These are phyloP conservation scores for Plectrocnemia conspersa DNA, from an alignment of 1,140 invertebrate genomes.

Conservation along the genomic window DNA sequence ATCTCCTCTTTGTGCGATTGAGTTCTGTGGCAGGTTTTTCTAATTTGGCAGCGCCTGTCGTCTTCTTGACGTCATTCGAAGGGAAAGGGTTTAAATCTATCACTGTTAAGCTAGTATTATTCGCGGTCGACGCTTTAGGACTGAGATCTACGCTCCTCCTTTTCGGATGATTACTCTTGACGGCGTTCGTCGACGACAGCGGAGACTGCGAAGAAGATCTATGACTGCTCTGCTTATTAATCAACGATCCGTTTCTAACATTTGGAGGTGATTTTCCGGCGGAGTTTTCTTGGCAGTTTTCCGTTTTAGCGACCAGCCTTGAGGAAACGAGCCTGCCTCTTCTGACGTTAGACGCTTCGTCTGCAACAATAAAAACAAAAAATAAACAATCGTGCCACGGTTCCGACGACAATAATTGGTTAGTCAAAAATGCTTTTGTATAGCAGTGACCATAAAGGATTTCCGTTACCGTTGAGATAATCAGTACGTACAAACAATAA, in stretches of 20 bases:
- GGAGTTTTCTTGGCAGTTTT: slow-evolving; percentile 12
- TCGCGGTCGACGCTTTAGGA: slow-evolving; percentile 7
- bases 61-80: not conserved
- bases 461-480: slow-evolving; percentile 6
- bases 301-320: slow-evolving; percentile 12
- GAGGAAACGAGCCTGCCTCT: slow-evolving; percentile 16
- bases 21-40: slow-evolving; percentile 13
- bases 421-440: not conserved
- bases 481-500: not conserved
- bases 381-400: not conserved
- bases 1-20: slow-evolving; percentile 29
- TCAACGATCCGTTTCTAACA: not conserved
- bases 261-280: slow-evolving; percentile 8
- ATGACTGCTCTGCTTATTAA: not conserved
- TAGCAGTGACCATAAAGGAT: slow-evolving; percentile 4
- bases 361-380: slow-evolving; percentile 20
- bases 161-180: slow-evolving; percentile 21
- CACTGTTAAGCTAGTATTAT: slow-evolving; percentile 1
- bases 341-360: slow-evolving; percentile 15
- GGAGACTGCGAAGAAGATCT: slow-evolving; percentile 31
- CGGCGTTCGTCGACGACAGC: slow-evolving; percentile 21
- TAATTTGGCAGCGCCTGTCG: not conserved
- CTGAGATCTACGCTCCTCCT: slow-evolving; percentile 22
- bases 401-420: not conserved
- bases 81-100: not conserved